phyloP scores from a whole-genome alignment of 2,888 invertebrate genomes.

The Aromia moschata region DNA sequence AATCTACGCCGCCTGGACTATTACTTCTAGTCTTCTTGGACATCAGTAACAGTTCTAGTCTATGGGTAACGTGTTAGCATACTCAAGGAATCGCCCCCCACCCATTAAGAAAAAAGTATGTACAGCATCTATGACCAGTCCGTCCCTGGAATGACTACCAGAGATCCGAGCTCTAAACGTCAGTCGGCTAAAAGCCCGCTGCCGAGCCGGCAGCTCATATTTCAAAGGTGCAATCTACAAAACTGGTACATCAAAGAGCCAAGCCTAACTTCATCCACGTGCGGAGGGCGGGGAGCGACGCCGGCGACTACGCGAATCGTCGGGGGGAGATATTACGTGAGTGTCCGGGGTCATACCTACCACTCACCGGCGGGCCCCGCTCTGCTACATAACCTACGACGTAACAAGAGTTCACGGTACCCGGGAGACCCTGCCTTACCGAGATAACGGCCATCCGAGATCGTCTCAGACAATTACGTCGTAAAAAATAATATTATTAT shows the following conservation, averaged over 20 bases:
- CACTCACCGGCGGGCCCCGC: slow-evolving; percentile 39
- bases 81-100: too few species aligned
- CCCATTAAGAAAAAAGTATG: too few species aligned
- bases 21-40: too few species aligned
- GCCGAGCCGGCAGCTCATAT: too few species aligned
- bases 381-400: slow-evolving; percentile 48
- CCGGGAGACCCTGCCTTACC: slow-evolving; percentile 34
- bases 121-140: too few species aligned
- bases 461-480: slow-evolving; percentile 53
- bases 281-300: slow-evolving; percentile 1
- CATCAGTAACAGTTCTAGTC: too few species aligned
- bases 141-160: too few species aligned
- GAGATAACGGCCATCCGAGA: slow-evolving; percentile 40
- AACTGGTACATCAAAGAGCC: slow-evolving; percentile 19
- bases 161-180: too few species aligned
- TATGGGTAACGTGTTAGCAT: too few species aligned
- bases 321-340: slow-evolving; percentile 52
- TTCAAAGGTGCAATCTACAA: background rate
- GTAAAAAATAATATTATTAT: slow-evolving; percentile 54
- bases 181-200: too few species aligned
- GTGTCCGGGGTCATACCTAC: slow-evolving; percentile 52
- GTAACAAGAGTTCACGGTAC: slow-evolving; percentile 48
- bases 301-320: slow-evolving; percentile 8
- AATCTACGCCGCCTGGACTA: too few species aligned
- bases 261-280: slow-evolving; percentile 14